Evolutionary conservation across 1,140 invertebrate genomes (phyloP), one percentile per base, ranked within the genome.

Genomic region (Bradysia coprophila): DNA sequence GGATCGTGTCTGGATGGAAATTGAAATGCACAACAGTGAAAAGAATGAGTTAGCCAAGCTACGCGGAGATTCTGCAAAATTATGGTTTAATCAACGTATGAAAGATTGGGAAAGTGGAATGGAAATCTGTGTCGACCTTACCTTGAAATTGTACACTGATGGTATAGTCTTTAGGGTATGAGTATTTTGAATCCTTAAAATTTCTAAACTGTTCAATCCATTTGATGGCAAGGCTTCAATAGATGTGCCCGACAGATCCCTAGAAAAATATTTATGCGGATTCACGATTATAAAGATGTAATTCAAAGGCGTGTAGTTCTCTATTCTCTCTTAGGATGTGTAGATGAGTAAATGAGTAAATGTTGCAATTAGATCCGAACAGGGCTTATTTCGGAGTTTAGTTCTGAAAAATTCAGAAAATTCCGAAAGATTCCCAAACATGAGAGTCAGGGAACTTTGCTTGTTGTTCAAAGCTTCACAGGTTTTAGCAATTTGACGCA

Each of bases 11-110:
- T 70, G 43, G 77, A 75, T 1, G 85, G 85, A 57, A 77, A 85
- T 53, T 75, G 71, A 57, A 92, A 91, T 2, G 86, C 84, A 57
- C 87, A 92, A 62, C 87, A 91, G 49, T 91, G 87, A 54, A 89
- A 88, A 16, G 83, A 76, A 62, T 89, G 87, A 0, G 84, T 89
- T 36, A 91, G 61, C 46, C 64, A 65, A 9, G 71, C 81, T 51
- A 54, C 51, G 47, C 56, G 63, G 15, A 72, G 62, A 45, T 60
- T 59, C 69, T 72, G 45, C 5, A 59, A 62, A 41, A 43, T 36
- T n/a, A 36, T n/a, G 16, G n/a, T 31, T 8, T n/a, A 31, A 31
- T n/a, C 8, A 36, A 22, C 6, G 5, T 2, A 41, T 9, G 28
- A 31, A n/a, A 31, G 11, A 34, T 5, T 16, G 32, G 18, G 11